Evolutionary conservation across 2,113 vertebrate genomes (phyloP).

Genomic region (Turdus rufiventris): DNA sequence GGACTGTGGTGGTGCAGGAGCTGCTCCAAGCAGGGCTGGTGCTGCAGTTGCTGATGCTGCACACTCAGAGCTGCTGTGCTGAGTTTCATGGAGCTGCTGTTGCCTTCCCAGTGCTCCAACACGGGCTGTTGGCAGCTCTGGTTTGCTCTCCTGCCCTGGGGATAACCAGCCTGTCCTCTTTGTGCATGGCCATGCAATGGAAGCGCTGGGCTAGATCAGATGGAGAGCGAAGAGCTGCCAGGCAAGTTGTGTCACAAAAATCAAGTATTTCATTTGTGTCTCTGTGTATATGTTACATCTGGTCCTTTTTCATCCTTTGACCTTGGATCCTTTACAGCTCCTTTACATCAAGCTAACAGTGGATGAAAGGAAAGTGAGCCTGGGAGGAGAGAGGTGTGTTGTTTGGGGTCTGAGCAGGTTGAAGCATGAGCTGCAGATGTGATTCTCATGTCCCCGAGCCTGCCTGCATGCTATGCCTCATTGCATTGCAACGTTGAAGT

Average conservation of each 20-base stretch:
- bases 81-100: neutral
- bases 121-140: neutral
- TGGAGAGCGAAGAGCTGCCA: neutral
- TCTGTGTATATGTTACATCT: neutral
- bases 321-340: neutral
- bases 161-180: neutral
- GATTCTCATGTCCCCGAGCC: neutral
- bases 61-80: neutral
- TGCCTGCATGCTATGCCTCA: neutral
- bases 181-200: fast-evolving
- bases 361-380: neutral
- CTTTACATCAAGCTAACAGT: neutral
- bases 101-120: fast-evolving
- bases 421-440: constrained; percentile 11
- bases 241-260: neutral
- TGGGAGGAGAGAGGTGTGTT: neutral
- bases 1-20: neutral
- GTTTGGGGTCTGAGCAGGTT: neutral
- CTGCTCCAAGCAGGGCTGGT: neutral
- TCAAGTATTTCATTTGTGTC: neutral
- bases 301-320: neutral
- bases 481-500: constrained; percentile 6
- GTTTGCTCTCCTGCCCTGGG: neutral
- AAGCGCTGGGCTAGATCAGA: neutral
- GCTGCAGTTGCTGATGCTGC: fast-evolving